These are phyloP conservation scores for Palloptera scutellata DNA, from an alignment of 2,888 invertebrate species.

Conservation along the genomic window DNA sequence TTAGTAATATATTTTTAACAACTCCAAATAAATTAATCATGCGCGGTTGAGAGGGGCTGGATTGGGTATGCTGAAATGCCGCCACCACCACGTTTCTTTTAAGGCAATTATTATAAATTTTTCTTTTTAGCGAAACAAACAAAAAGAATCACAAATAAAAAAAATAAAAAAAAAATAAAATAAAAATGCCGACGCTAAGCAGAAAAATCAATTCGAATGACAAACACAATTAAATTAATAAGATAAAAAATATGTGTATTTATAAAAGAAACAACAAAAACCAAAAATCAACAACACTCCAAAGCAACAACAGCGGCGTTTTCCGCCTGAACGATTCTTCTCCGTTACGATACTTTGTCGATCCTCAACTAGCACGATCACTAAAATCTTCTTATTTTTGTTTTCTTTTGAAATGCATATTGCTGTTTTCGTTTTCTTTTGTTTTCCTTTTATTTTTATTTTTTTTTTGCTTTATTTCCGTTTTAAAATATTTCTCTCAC, in stretches of 20 bases:
- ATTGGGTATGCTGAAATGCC: background rate
- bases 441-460: too few relatives aligned
- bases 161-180: background rate
- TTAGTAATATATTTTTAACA: too few relatives aligned
- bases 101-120: constrained; percentile 10
- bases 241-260: constrained; percentile 1
- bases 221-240: constrained; percentile 4
- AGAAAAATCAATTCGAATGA: constrained; percentile 4
- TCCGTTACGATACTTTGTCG: too few relatives aligned
- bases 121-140: background rate
- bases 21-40: too few relatives aligned
- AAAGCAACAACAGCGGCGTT: background rate
- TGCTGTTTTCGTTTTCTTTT: too few relatives aligned
- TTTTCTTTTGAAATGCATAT: too few relatives aligned
- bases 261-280: background rate
- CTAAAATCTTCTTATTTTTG: too few relatives aligned
- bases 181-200: constrained; percentile 24
- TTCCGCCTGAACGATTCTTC: background rate
- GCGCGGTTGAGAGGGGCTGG: too few relatives aligned
- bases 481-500: too few relatives aligned
- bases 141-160: background rate
- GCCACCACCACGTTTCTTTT: constrained; percentile 9
- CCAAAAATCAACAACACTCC: background rate
- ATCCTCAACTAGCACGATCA: too few relatives aligned
- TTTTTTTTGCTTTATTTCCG: too few relatives aligned